phyloP scores from a whole-genome alignment of 2,797 vertebrate species.

The Centropyge bicolor region DNA sequence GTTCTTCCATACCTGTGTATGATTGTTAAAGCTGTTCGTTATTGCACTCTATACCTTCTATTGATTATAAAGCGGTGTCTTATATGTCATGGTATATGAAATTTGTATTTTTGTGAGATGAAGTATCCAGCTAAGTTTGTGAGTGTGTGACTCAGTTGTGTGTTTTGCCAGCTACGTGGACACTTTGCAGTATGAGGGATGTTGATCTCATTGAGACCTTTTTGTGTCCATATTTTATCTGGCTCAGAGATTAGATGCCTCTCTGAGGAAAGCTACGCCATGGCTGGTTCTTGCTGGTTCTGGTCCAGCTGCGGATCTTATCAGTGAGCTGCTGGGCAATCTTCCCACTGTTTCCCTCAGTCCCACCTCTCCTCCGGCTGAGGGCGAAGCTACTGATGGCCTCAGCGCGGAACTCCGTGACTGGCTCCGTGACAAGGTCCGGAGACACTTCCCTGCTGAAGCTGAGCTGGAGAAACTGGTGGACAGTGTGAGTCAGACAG shows the following conservation, averaged over 20 bases:
- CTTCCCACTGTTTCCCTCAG: conserved; percentile 48
- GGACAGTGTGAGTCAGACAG: conserved; percentile 75
- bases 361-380: conserved; percentile 30
- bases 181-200: neutral
- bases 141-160: neutral
- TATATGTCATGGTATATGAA: neutral
- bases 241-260: conserved; percentile 85
- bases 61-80: neutral
- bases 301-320: conserved; percentile 88
- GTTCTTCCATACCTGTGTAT: neutral
- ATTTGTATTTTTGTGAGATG: neutral
- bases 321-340: conserved; percentile 83
- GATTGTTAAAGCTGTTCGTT: neutral
- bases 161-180: neutral
- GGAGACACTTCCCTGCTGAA: conserved; percentile 75
- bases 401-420: conserved; percentile 63
- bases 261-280: conserved; percentile 84
- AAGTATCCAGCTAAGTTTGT: no score
- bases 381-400: conserved; percentile 45
- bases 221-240: neutral
- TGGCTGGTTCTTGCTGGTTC: conserved; percentile 89
- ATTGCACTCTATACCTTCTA: neutral
- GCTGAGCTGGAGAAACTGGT: conserved; percentile 77
- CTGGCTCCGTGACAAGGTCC: conserved; percentile 73
- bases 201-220: neutral